Conservation (phyloP, 53 echinoderm and acorn worm genomes). For the Antedon mediterranea region DNA sequence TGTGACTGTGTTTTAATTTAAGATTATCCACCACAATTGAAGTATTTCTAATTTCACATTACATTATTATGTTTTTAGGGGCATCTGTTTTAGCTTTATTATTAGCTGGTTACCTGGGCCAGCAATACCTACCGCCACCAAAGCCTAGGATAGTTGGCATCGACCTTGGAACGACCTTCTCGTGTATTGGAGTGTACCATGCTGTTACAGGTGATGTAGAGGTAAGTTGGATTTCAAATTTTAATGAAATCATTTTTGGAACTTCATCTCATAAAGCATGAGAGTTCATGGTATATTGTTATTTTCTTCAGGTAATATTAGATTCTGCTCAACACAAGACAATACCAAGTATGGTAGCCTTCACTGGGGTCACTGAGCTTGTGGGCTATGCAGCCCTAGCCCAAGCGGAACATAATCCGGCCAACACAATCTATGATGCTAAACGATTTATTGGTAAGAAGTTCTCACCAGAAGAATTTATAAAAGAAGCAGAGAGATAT, state of each 20-base stretch:
- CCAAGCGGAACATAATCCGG: conserved; percentile 50
- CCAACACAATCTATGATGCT: conserved; percentile 44
- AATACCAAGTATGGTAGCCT: conserved; percentile 68
- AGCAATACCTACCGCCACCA: conserved; percentile 66
- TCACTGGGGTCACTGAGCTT: conserved; percentile 29
- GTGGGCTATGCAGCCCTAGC: conserved; percentile 46
- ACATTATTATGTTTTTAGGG: conserved; percentile 21
- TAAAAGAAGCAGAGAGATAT: conserved; percentile 43
- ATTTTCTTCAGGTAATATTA: conserved; percentile 33
- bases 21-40: no score
- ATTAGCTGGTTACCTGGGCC: conserved; percentile 62
- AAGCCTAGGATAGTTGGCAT: conserved; percentile 78
- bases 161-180: conserved; percentile 70
- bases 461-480: conserved; percentile 34
- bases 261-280: no score
- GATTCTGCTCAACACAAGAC: conserved; percentile 33
- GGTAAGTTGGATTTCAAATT: conserved; percentile 10
- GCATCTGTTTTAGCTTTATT: conserved; percentile 46
- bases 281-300: not conserved
- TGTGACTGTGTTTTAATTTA: no score
- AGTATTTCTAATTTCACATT: not conserved
- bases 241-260: no score
- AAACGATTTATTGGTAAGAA: conserved; percentile 71
- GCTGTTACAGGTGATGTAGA: conserved; percentile 72
- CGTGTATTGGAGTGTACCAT: conserved; percentile 67